Base-by-base conservation (phyloP, 2,797 vertebrate species). In the Sebastiscus tertius region DNA sequence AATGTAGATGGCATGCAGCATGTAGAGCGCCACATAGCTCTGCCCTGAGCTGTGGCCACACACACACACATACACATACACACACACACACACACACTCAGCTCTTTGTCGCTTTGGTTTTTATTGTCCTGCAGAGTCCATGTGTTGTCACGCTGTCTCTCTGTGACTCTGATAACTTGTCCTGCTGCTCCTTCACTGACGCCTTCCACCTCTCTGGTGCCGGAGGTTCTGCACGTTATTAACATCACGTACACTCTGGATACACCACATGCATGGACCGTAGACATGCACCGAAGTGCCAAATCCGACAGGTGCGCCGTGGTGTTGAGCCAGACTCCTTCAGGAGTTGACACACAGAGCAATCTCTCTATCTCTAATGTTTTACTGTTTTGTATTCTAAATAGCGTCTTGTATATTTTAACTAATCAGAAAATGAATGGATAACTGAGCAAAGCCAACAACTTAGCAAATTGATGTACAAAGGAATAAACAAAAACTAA, bases 1-100 rank as follows among this genome's bases (percentile, higher is more conserved):
- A 90, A 92, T 89, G 87, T 80, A 71, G 72, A 27, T 70, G 81
- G 82, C 76, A 90, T 74, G 78, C 80, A 73, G 72, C 66, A 66
- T 74, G 77, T 66, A 67, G 49, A 70, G 34, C 60, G 72, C 18
- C 65, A 42, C 79, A 81, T 79, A 75, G 72, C 70, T 87, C 67
- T n/a, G 49, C 24, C 10, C 13, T 79, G 63, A 80, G 68, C 77
- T 76, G 70, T 29, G 54, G 13, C 27, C 34, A 24, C 18, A 42
- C 70, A 56, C n/a, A n/a, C 24, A 78, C 68, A 65, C 24, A 68
- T 29, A 64, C 42, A 42, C 39, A 61, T n/a, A 34, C n/a, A 29
- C 27, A 66, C 56, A 49, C 27, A n/a, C 31, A 12, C 59, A 26
- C 58, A 61, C 58, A 31, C 56, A 59, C 63, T 24, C n/a, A 56